Evolutionary conservation across 2,797 vertebrate species (phyloP), one percentile per base, ranked within the genome.

Genomic region (Cyclopterus lumpus): DNA sequence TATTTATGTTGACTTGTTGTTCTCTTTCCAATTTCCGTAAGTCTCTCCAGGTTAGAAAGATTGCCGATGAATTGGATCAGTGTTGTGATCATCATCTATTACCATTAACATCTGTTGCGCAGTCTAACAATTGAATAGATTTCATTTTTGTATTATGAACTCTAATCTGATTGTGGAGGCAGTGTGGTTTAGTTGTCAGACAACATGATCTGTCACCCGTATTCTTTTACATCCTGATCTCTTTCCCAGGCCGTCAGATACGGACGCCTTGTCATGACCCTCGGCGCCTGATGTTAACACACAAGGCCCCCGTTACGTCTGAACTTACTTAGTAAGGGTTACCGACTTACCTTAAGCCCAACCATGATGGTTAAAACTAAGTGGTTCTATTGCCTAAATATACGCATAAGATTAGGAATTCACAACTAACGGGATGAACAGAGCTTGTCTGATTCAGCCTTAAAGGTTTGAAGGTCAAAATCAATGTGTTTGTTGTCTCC

Each of bases 1-100:
- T 71, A 84, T 75, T 54, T n/a, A 68, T 69, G 66, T 24, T 60
- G 71, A 80, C 9, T 64, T 59, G 63, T 66, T 63, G 34, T 64
- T 65, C 10, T 65, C 67, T 71, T 74, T 72, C 34, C 70, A 60
- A 32, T 81, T 74, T 57, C 58, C 0, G 3, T 8, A 12, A 3
- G 58, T 71, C 65, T 77, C 24, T 54, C 3, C n/a, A 18, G 51
- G 38, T 67, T 67, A 44, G 12, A 38, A 32, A 59, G 44, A 76
- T 58, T 68, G 55, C 9, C 15, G 0, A 63, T 71, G 18, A 66
- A 71, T 40, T 59, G 24, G 72, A 65, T 73, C 51, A 74, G 53
- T 16, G 16, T 66, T 8, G 15, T 36, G 55, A 71, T 61, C 32
- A 26, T 77, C 32, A 79, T 83, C 32, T 59, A 16, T 71, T 54